Base-by-base conservation (phyloP, 2,888 invertebrate species). In the Clistopyga incitator region DNA sequence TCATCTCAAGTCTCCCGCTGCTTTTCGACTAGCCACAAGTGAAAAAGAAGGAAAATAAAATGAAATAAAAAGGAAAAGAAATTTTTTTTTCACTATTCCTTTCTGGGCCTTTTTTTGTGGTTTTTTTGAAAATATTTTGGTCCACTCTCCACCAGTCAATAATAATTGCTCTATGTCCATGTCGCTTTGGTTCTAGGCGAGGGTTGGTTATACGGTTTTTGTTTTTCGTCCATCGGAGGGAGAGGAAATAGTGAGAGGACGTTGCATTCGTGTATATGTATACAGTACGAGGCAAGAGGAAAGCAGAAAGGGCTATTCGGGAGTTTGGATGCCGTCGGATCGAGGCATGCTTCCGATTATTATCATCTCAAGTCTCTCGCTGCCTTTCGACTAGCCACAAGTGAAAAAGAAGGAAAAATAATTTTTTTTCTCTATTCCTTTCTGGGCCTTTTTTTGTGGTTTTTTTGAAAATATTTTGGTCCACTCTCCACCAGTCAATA, bases 281-380 rank as follows among this genome's bases (percentile, higher is more conserved):
- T 84, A 74, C 45, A 68, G 84, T 50, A 45, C 42, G 65, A 42
- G 71, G 74, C 54, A 72, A 29, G 54, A 59, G n/a, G n/a, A 77
- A 64, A 38, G 38, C 10, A 38, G 38, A 80, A 72, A 50, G 34
- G 78, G 78, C 67, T 71, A 79, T 74, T 81, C 85, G 82, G 85
- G 84, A 87, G 88, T 85, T 84, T 82, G 86, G 88, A 89, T 82
- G 89, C 86, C 87, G 87, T 81, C 87, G 87, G 87, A 85, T 85
- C 83, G 81, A 83, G 87, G 86, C 87, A 88, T 84, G 86, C 76
- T 86, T 88, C 85, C 86, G 90, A 90, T 90, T 90, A 90, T n/a
- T n/a, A n/a, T 85, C 86, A 90, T 90, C 90, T 90, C 89, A 76
- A 82, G 86, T 85, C 84, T 84, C 78, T 86, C 83, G 84, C 84